These are phyloP conservation scores for Tupaia chinensis DNA, from an alignment of 2,113 vertebrate genomes.

Conservation along the genomic window DNA sequence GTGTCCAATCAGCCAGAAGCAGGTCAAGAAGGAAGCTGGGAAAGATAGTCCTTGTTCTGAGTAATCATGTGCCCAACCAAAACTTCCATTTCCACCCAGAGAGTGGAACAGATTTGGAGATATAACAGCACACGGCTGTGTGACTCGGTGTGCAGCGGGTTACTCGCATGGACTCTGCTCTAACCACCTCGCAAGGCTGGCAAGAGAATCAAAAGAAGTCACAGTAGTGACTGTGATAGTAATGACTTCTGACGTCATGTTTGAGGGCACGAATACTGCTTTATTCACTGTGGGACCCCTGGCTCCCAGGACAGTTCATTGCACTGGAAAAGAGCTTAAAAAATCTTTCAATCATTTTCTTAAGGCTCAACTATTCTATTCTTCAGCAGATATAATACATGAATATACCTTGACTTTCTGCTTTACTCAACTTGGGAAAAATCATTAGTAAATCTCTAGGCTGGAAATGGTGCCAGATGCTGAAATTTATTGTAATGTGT, in stretches of 20 bases:
- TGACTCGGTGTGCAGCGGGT: background rate
- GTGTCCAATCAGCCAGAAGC: background rate
- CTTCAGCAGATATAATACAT: background rate
- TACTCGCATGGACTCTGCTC: background rate
- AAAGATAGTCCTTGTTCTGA: background rate
- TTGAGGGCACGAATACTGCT: background rate
- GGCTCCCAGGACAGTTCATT: background rate
- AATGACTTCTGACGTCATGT: background rate
- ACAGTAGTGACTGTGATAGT: background rate
- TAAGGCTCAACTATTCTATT: background rate
- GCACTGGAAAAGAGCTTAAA: background rate
- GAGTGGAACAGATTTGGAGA: background rate
- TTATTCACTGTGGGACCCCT: background rate
- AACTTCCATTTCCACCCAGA: background rate
- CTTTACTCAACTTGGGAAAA: background rate
- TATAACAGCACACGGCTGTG: background rate
- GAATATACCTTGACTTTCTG: too few relatives aligned
- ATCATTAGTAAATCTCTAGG: background rate
- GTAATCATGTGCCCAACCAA: background rate
- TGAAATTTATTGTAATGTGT: background rate
- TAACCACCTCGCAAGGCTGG: background rate
- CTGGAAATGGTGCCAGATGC: background rate
- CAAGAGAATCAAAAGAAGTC: background rate
- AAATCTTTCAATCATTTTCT: background rate
- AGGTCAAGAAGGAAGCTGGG: background rate